These are phyloP conservation scores for Trypoxylon attenuatum DNA, from an alignment of 2,888 invertebrate genomes.

Conservation along the genomic window DNA sequence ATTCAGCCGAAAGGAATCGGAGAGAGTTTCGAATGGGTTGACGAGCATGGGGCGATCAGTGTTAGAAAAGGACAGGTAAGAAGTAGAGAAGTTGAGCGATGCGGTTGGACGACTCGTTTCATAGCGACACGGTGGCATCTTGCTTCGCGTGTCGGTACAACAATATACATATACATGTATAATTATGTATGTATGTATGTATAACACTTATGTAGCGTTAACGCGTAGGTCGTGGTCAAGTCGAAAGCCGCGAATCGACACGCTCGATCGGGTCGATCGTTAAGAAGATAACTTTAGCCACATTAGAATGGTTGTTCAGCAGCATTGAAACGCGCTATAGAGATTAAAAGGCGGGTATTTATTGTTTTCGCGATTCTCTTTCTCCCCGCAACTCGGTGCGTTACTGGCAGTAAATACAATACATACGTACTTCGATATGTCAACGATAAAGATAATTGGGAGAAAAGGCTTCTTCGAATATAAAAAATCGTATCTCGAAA, in stretches of 20 bases:
- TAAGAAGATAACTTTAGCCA: not conserved
- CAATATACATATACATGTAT: too few relatives aligned
- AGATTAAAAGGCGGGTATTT: not conserved
- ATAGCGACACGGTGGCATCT: not conserved
- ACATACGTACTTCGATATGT: slow-evolving; percentile 51
- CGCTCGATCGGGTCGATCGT: not conserved
- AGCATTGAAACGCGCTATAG: not conserved
- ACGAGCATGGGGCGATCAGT: not conserved
- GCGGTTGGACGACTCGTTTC: not conserved
- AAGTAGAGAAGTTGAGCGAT: not conserved
- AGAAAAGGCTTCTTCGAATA: slow-evolving; percentile 43
- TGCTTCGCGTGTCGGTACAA: too few relatives aligned
- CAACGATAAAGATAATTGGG: slow-evolving; percentile 34
- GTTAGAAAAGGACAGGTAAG: not conserved
- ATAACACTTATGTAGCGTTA: too few relatives aligned
- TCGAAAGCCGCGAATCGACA: not conserved
- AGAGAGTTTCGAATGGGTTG: not conserved
- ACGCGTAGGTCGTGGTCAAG: not conserved
- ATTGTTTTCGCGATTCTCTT: slow-evolving; percentile 4
- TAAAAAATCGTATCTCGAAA: slow-evolving; percentile 39
- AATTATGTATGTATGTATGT: too few relatives aligned
- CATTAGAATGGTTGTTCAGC: not conserved
- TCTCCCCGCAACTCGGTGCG: not conserved
- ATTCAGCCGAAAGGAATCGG: not conserved
- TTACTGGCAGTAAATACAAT: slow-evolving; percentile 33